Evolutionary conservation across 2,888 invertebrate species (phyloP).

Genomic region (Torymus tubicola): DNA sequence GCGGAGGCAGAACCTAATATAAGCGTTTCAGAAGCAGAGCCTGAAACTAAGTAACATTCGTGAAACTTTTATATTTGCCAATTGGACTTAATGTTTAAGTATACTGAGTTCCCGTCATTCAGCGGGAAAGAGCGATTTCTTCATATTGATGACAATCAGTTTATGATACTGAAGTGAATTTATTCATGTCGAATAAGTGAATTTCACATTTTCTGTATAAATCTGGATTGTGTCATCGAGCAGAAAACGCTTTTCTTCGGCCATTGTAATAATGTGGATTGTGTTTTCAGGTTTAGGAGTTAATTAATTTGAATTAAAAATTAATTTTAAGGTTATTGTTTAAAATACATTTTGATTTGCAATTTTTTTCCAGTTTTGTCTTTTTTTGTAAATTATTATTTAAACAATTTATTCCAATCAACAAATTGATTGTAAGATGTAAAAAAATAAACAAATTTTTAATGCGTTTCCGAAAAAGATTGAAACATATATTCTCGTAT

Average conservation of each 20-base stretch:
- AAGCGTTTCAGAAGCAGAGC: conserved; percentile 24
- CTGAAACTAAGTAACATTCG: conserved; percentile 45
- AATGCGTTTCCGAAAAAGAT: too few species aligned
- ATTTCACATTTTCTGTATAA: conserved; percentile 42
- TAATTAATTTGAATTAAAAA: conserved; percentile 51
- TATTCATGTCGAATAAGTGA: conserved; percentile 30
- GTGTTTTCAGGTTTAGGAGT: conserved; percentile 39
- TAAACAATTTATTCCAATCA: neutral
- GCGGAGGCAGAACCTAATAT: conserved; percentile 26
- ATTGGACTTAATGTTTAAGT: conserved; percentile 39
- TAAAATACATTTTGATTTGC: conserved; percentile 44
- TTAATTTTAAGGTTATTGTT: conserved; percentile 23
- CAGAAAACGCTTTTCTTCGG: conserved; percentile 28
- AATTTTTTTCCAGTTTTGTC: conserved; percentile 26
- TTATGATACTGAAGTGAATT: conserved; percentile 36
- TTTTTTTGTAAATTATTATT: neutral
- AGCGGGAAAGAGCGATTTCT: conserved; percentile 16
- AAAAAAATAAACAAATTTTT: too few species aligned
- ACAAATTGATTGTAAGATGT: too few species aligned
- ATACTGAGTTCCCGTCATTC: conserved; percentile 34
- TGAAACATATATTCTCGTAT: too few species aligned
- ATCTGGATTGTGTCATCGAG: conserved; percentile 22
- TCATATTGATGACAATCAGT: conserved; percentile 22
- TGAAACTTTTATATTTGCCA: conserved; percentile 39
- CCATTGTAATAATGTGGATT: conserved; percentile 41